These are phyloP conservation scores for Ceuthmochares aereus DNA, from an alignment of 2,113 vertebrate genomes.

Conservation along the genomic window DNA sequence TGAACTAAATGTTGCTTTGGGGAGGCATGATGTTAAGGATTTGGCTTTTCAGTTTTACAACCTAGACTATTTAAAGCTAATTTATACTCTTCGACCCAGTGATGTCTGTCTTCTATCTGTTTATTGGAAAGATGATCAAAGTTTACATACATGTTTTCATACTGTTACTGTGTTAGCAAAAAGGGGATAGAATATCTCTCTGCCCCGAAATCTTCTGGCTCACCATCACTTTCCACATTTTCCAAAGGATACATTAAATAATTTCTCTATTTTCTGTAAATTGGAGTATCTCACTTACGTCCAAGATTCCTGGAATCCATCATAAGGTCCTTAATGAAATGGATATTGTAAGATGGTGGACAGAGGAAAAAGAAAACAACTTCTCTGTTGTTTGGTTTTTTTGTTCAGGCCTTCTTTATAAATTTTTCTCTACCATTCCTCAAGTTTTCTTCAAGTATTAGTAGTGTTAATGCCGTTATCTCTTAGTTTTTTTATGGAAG, in stretches of 20 bases:
- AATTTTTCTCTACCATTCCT: not conserved
- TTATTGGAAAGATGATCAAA: not conserved
- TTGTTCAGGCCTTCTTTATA: not conserved
- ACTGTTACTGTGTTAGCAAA: not conserved
- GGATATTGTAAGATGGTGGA: not conserved
- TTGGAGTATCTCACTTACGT: not conserved
- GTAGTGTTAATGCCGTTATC: not conserved
- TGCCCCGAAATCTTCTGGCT: not conserved
- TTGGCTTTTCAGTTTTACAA: constrained; percentile 43
- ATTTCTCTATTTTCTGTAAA: not conserved
- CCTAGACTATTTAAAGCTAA: not conserved
- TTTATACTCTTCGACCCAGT: not conserved
- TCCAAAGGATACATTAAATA: not conserved
- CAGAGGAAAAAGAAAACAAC: not conserved
- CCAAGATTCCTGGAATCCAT: not conserved
- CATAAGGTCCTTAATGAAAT: not conserved
- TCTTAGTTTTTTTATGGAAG: not conserved
- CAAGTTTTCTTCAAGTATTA: not conserved
- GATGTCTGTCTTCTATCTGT: not conserved
- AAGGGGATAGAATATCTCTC: not conserved
- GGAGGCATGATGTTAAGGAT: constrained; percentile 12
- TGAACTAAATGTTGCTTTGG: constrained; percentile 9
- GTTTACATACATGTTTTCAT: not conserved
- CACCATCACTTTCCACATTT: not conserved
- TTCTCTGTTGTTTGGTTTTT: not conserved